Evolutionary conservation across 2,797 vertebrate species (phyloP).

Genomic region (Phyllotis vaccarum): DNA sequence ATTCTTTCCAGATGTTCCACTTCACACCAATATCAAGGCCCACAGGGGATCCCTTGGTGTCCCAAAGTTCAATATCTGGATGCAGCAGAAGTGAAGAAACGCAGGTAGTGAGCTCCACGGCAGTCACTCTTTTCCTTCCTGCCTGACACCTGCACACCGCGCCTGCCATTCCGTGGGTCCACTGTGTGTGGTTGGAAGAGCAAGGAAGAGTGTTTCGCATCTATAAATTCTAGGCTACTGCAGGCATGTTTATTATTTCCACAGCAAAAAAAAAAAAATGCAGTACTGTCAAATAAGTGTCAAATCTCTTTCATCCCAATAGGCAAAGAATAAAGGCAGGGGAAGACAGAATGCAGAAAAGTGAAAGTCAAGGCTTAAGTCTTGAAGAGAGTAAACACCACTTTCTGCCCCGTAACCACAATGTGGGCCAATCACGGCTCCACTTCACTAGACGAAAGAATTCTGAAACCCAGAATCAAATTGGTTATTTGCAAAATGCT

Average conservation of each 20-base stretch:
- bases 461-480: neutral
- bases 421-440: neutral
- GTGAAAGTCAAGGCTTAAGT: neutral
- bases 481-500: constrained; percentile 44
- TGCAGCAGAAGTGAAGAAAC: neutral
- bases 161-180: neutral
- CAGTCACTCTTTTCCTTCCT: rapidly evolving
- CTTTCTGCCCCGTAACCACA: neutral
- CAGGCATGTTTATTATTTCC: neutral
- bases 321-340: neutral
- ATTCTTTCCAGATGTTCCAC: neutral
- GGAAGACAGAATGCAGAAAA: neutral
- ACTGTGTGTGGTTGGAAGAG: neutral
- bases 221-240: neutral
- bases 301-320: neutral
- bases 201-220: neutral
- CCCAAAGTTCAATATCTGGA: neutral
- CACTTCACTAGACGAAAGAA: neutral
- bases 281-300: neutral
- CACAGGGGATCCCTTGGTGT: neutral
- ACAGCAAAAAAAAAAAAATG: neutral
- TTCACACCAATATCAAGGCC: neutral
- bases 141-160: rapidly evolving
- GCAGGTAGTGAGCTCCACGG: rapidly evolving
- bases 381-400: neutral